These are phyloP conservation scores for Chrysochloris asiatica DNA, from an alignment of 2,113 vertebrate genomes.

Conservation along the genomic window DNA sequence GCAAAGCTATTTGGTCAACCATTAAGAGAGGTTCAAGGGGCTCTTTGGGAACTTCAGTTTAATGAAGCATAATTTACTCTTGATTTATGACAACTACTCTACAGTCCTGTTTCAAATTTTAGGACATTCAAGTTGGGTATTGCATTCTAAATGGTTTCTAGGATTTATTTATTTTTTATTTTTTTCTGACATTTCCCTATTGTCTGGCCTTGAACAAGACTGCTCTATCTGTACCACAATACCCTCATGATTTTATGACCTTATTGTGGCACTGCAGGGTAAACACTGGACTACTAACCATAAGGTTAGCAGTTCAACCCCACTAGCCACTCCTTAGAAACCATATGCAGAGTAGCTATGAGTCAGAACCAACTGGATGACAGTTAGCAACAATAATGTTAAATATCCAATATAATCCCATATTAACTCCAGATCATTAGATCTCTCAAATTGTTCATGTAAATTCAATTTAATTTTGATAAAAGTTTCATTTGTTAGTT, in stretches of 20 bases:
- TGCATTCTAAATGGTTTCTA: constrained; percentile 45
- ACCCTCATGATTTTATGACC: neutral
- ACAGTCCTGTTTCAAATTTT: constrained; percentile 33
- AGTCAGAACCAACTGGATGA: too few species aligned
- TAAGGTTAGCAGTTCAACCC: too few species aligned
- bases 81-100: neutral
- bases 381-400: too few species aligned
- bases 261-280: too few species aligned
- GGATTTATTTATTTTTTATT: constrained; percentile 11
- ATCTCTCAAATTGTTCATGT: neutral
- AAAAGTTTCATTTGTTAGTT: neutral
- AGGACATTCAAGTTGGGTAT: neutral
- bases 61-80: constrained; percentile 31
- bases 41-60: neutral
- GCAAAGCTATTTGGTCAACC: neutral
- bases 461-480: constrained; percentile 7
- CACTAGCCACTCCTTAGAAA: too few species aligned
- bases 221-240: neutral
- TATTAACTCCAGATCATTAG: constrained; percentile 5
- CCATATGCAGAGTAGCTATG: too few species aligned
- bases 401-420: neutral
- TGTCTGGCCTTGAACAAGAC: neutral
- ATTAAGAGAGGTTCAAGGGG: neutral
- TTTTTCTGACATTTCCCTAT: neutral
- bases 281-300: too few species aligned